These are phyloP conservation scores for Balaenoptera acutorostrata DNA, from an alignment of 2,113 vertebrate genomes.

Conservation along the genomic window DNA sequence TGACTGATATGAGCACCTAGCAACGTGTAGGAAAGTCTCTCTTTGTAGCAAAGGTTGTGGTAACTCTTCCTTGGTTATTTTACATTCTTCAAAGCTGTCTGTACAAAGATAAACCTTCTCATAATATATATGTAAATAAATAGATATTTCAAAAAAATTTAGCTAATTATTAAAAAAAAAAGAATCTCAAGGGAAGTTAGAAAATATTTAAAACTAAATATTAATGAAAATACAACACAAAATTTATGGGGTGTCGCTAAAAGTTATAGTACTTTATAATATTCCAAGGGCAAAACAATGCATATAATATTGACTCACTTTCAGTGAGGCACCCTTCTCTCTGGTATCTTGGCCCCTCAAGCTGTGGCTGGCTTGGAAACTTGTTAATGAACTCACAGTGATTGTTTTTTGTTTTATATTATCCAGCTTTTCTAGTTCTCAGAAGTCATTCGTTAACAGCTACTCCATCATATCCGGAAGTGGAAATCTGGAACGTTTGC, in stretches of 20 bases:
- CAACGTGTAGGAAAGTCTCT: background rate
- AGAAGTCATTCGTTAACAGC: background rate
- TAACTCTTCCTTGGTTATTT: background rate
- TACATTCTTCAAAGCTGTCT: background rate
- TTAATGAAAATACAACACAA: background rate
- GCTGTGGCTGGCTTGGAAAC: fast-evolving
- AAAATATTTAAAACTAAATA: background rate
- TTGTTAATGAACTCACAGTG: background rate
- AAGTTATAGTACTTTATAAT: background rate
- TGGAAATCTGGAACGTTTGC: background rate
- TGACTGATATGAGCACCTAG: background rate
- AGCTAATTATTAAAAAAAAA: background rate
- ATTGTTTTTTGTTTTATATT: background rate
- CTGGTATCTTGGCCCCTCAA: background rate
- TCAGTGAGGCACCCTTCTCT: background rate
- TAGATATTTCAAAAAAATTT: background rate
- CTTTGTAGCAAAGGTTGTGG: background rate
- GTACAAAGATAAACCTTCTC: background rate
- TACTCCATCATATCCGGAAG: background rate
- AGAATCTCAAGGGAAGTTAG: background rate
- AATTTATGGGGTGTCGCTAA: background rate
- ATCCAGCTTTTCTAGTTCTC: background rate
- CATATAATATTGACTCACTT: background rate
- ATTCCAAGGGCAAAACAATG: background rate
- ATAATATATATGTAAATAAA: background rate